Evolutionary conservation across 1,140 invertebrate genomes (phyloP).

Genomic region (Drosophila chauvacae): DNA sequence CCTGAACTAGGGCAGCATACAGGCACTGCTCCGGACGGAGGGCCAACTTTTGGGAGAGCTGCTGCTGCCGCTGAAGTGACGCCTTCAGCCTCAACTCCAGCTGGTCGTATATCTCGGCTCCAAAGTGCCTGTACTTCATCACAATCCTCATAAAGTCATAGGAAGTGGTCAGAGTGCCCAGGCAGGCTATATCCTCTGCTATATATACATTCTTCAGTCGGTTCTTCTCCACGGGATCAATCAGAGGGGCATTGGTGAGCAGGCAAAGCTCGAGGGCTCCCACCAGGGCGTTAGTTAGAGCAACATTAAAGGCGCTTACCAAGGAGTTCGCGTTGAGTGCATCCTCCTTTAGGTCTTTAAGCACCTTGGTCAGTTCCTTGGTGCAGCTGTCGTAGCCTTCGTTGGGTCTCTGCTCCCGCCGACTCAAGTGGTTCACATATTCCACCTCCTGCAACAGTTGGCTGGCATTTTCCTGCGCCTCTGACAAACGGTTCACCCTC

Average conservation of each 20-base stretch:
- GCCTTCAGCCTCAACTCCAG: constrained; percentile 73
- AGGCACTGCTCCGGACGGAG: constrained; percentile 86
- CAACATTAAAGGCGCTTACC: constrained; percentile 29
- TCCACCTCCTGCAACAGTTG: constrained; percentile 66
- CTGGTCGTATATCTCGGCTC: constrained; percentile 63
- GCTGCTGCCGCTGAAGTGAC: constrained; percentile 72
- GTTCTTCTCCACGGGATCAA: constrained; percentile 91
- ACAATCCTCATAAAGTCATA: constrained; percentile 79
- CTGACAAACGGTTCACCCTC: constrained; percentile 30
- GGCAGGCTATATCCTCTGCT: constrained; percentile 86
- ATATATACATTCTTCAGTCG: constrained; percentile 88
- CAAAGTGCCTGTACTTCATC: constrained; percentile 76
- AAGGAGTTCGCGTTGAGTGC: constrained; percentile 1
- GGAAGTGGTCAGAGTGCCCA: constrained; percentile 47
- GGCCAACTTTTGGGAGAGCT: constrained; percentile 85
- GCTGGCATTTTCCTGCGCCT: constrained; percentile 21
- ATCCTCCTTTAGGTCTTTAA: constrained; percentile 20
- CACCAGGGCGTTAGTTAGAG: constrained; percentile 58
- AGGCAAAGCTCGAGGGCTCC: constrained; percentile 84
- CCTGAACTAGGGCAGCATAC: constrained; percentile 85
- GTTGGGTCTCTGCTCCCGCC: constrained; percentile 32
- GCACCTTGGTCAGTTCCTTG: constrained; percentile 24
- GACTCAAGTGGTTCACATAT: constrained; percentile 34
- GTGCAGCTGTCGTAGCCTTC: constrained; percentile 50
- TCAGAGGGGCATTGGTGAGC: constrained; percentile 85